These are phyloP conservation scores for Megathymus violae DNA, from an alignment of 1,140 invertebrate species.

Conservation along the genomic window DNA sequence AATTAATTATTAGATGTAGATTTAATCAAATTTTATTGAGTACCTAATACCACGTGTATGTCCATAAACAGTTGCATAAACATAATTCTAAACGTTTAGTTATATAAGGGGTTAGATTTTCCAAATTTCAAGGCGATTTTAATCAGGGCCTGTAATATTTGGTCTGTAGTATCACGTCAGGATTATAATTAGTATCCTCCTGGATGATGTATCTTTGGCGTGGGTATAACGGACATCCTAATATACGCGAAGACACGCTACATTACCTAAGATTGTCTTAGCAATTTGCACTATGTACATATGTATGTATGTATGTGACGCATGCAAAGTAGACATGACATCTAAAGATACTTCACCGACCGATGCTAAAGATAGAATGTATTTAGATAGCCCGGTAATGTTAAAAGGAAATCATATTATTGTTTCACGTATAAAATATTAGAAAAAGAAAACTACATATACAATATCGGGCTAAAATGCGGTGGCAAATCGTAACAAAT, in stretches of 20 bases:
- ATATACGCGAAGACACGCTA: slow-evolving; percentile 70
- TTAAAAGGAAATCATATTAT: too few relatives aligned
- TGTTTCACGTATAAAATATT: too few relatives aligned
- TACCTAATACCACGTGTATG: too few relatives aligned
- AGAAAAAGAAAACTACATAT: too few relatives aligned
- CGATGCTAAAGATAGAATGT: neutral
- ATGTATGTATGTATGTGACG: slow-evolving; percentile 43
- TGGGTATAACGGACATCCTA: slow-evolving; percentile 73
- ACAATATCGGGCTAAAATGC: too few relatives aligned
- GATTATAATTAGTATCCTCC: slow-evolving; percentile 34
- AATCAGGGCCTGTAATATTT: neutral
- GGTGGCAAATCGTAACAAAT: too few relatives aligned
- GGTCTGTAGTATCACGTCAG: slow-evolving; percentile 18
- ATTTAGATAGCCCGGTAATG: neutral
- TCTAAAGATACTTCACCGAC: slow-evolving; percentile 3
- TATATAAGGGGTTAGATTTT: too few relatives aligned
- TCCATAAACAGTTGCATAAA: too few relatives aligned
- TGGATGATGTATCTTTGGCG: slow-evolving; percentile 48
- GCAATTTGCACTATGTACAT: slow-evolving; percentile 67
- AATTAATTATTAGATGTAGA: too few relatives aligned
- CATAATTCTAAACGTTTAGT: too few relatives aligned
- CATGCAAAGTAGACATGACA: slow-evolving; percentile 33
- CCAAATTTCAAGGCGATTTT: neutral
- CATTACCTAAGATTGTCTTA: slow-evolving; percentile 60
- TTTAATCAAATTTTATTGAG: too few relatives aligned